Base-by-base conservation (phyloP, 1,140 invertebrate species). In the Drosophila willistoni region DNA sequence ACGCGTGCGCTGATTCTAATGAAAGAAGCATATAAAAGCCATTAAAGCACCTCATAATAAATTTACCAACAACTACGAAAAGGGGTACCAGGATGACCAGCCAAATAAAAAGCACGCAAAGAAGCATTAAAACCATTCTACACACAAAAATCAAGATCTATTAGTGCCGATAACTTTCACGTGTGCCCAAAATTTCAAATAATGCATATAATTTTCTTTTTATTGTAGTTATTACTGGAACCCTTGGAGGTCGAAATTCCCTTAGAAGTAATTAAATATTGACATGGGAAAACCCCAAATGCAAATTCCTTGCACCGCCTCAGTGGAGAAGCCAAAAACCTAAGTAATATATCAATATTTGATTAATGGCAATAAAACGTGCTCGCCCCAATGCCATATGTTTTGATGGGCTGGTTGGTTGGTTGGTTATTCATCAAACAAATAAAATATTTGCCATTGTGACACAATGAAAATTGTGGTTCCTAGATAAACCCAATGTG, bases 251-350 rank as follows among this genome's bases (percentile, higher is more conserved):
- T 14, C 13, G 22, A 19, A 51, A 51, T 60, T 7, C 41, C 67
- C 64, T 70, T 71, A 85, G 71, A 75, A 63, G 55, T 68, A 62
- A 82, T 86, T 79, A 79, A 76, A 78, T 86, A 85, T 86, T 79
- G 63, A 87, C 70, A 10, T 22, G 25, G 12, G n/a, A 9, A n/a
- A 29, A 17, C 36, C 29, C n/a, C 7, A 51, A 22, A 51, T 51
- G 44, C 44, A 19, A 51, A 51, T 51, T 51, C 44, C 17, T 19
- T 51, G 3, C 9, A 51, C 17, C 1, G 22, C 44, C 44, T 51
- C 44, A 51, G 22, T 17, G 44, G 17, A 12, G 44, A 19, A 51
- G 17, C 44, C 6, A 19, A 29, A 29, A 29, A 51, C 44, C 44
- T 12, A 10, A 51, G 17, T n/a, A 19, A 2, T 22, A 51, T 51